phyloP scores from a whole-genome alignment of 2,888 invertebrate genomes.

The Dolichopus griseipennis region DNA sequence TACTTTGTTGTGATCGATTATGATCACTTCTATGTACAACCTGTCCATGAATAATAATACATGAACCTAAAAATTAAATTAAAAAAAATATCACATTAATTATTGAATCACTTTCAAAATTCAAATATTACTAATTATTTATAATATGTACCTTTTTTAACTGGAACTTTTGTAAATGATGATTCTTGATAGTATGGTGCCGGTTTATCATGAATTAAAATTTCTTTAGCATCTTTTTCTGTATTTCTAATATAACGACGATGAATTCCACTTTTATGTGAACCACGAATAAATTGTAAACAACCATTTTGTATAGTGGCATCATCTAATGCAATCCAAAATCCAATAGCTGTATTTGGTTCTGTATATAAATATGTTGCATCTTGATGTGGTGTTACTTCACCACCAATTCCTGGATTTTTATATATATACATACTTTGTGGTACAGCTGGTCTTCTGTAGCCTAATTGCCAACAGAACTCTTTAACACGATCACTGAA shows the following conservation, averaged over 20 bases:
- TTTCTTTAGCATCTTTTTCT: conserved; percentile 50
- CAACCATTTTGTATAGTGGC: conserved; percentile 91
- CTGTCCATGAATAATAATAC: conserved; percentile 82
- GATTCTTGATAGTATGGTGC: conserved; percentile 61
- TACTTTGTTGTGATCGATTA: conserved; percentile 72
- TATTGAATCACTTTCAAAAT: background rate
- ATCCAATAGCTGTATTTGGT: conserved; percentile 71
- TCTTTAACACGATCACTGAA: conserved; percentile 76
- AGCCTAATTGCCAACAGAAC: conserved; percentile 61
- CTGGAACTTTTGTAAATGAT: conserved; percentile 68
- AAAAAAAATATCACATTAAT: background rate
- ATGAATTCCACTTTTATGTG: conserved; percentile 77
- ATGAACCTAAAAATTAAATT: conserved; percentile 54
- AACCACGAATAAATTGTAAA: conserved; percentile 83
- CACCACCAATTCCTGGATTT: conserved; percentile 82
- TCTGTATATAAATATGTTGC: conserved; percentile 79
- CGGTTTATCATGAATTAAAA: conserved; percentile 60
- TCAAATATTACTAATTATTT: background rate
- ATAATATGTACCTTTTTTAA: conserved; percentile 65
- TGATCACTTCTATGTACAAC: conserved; percentile 87
- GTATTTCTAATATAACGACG: conserved; percentile 59
- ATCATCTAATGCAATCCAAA: conserved; percentile 96
- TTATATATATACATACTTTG: conserved; percentile 99
- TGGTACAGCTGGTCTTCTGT: conserved; percentile 71
- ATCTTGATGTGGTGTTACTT: conserved; percentile 79